Evolutionary conservation across 2,888 invertebrate species (phyloP), one percentile per base, ranked within the genome.

Genomic region (Hypomecis atomaria): DNA sequence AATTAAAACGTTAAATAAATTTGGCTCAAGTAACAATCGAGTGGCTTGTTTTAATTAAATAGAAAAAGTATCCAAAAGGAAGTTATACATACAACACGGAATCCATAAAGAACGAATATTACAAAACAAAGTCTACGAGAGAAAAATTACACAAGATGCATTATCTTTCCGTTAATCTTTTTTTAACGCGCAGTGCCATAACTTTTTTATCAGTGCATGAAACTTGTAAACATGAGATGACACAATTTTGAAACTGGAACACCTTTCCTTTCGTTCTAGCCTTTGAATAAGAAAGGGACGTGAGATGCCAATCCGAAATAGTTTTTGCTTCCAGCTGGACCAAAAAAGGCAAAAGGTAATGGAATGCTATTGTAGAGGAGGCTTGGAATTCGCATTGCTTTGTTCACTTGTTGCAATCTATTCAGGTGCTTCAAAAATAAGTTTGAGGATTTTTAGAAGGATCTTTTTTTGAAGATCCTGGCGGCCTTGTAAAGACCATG

Each of bases 361-460:
- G 69, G 71, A 66, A 74, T 74, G 71, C 67, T 68, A 64, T 71
- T 74, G 74, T 72, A 65, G 62, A 54, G 62, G 56, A 59, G 62
- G 47, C 42, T 40, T 64, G 65, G 70, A 68, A 69, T 71, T 69
- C 36, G 61, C 57, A 52, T 48, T 52, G 45, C 36, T 66, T 66
- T 67, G 57, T 49, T 40, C 59, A 50, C 37, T 59, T 59, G 37
- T 44, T 50, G 50, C 36, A n/a, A 40, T 38, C 10, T 38, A 44
- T 56, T 45, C 38, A 13, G 7, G 4, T 52, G 13, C n/a, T 33
- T 45, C 5, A 33, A 47, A 33, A 33, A 7, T 8, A 6, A 1
- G 9, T 50, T 8, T 3, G 10, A 23, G 23, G 1, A 2, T 23
- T 23, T 23, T 2, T 23, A 3, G 23, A 23, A 23, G 1, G 23